Conservation (phyloP, 2,888 invertebrate species). For the Drosophila emarginata region DNA sequence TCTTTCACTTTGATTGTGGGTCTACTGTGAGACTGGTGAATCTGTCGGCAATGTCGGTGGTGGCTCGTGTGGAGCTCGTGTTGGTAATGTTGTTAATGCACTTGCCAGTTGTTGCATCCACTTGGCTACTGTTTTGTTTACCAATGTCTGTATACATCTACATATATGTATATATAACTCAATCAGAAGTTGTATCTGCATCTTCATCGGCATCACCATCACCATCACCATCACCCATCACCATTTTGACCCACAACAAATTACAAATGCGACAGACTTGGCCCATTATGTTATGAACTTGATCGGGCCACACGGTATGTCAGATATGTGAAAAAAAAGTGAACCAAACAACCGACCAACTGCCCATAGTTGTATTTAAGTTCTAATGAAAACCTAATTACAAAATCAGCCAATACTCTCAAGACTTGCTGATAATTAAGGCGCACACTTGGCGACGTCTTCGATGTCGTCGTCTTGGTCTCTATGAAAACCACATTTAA, state of each 20-base stretch:
- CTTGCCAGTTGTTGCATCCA: slow-evolving; percentile 24
- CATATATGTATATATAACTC: slow-evolving; percentile 72
- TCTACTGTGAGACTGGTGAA: slow-evolving; percentile 17
- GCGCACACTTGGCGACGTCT: slow-evolving; percentile 70
- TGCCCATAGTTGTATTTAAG: slow-evolving; percentile 72
- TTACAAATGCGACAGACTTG: slow-evolving; percentile 27
- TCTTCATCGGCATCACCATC: slow-evolving; percentile 28
- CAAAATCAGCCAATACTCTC: slow-evolving; percentile 78
- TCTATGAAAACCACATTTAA: slow-evolving; percentile 79
- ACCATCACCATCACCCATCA: slow-evolving; percentile 19
- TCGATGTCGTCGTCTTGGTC: slow-evolving; percentile 10
- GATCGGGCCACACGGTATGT: slow-evolving; percentile 16
- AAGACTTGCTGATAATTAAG: slow-evolving; percentile 80
- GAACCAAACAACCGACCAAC: slow-evolving; percentile 16
- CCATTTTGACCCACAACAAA: slow-evolving; percentile 62
- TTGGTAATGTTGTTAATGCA: slow-evolving; percentile 46
- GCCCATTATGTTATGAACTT: slow-evolving; percentile 29
- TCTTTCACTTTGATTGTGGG: slow-evolving; percentile 78
- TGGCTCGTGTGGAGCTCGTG: slow-evolving; percentile 70
- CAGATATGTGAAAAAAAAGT: slow-evolving; percentile 26
- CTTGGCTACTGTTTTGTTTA: slow-evolving; percentile 77
- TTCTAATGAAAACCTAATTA: slow-evolving; percentile 79
- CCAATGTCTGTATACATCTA: slow-evolving; percentile 68
- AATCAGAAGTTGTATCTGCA: slow-evolving; percentile 56
- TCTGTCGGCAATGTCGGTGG: slow-evolving; percentile 11